A percentile compares a stretch with the other conserved stretches of the same genome.
phyloP scores from a whole-genome alignment of 2,113 vertebrate genomes.

The Callopanchax toddi region DNA sequence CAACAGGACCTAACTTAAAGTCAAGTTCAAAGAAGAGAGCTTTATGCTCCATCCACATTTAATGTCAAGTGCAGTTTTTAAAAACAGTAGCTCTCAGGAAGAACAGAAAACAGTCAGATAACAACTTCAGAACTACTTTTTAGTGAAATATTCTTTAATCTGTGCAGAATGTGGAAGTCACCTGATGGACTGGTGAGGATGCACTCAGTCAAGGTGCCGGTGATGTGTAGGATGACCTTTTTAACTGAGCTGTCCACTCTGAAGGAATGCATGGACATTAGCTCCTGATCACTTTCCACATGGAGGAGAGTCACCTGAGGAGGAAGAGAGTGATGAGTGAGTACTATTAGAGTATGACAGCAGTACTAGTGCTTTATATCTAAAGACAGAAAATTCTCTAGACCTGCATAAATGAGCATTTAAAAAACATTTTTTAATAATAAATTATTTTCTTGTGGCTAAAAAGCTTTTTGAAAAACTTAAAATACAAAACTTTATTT shows the following conservation, averaged over 20 bases:
- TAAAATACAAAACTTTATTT: too few species aligned
- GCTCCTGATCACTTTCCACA: constrained; percentile 58
- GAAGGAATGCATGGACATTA: constrained; percentile 71
- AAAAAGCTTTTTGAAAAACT: too few species aligned
- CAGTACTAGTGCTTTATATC: too few species aligned
- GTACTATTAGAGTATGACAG: too few species aligned
- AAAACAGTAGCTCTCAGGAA: neutral
- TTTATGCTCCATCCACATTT: neutral
- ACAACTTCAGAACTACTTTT: neutral
- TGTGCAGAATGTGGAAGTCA: constrained; percentile 34
- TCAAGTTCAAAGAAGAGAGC: too few species aligned
- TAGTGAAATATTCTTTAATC: neutral
- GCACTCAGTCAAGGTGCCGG: constrained; percentile 74
- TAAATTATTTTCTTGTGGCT: too few species aligned
- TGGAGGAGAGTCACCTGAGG: constrained; percentile 85
- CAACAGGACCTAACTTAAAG: too few species aligned
- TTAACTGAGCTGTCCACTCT: constrained; percentile 79
- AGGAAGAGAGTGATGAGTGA: neutral
- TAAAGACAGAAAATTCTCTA: too few species aligned
- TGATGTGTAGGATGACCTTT: constrained; percentile 77
- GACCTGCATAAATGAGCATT: too few species aligned
- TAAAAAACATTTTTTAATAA: too few species aligned
- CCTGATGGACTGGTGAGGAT: constrained; percentile 80
- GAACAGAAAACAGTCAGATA: neutral
- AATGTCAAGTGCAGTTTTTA: neutral